A percentile compares a stretch with the other conserved stretches of the same genome.
Evolutionary conservation across 2,797 vertebrate species (phyloP).

Genomic region (Phoebastria nigripes): DNA sequence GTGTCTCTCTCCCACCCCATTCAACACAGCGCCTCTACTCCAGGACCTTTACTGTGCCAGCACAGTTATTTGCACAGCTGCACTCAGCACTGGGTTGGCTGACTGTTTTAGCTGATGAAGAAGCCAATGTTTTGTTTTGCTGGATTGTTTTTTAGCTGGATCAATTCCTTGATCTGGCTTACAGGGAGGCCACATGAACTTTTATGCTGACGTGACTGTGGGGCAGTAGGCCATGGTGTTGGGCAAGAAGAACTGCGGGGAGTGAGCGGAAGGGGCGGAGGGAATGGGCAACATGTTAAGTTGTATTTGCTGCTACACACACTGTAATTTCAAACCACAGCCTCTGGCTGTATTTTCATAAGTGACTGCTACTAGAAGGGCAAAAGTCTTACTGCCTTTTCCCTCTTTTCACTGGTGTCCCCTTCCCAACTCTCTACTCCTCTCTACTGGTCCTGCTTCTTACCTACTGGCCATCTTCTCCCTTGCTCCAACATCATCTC

Average conservation of each 20-base stretch:
- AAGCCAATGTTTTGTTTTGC: not conserved
- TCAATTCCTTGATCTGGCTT: not conserved
- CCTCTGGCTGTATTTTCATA: constrained; percentile 11
- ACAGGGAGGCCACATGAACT: not conserved
- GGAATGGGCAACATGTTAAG: not conserved
- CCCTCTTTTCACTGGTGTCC: not conserved
- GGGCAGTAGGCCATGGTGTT: not conserved
- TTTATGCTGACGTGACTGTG: not conserved
- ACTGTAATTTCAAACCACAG: not conserved
- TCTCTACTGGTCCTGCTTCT: not conserved
- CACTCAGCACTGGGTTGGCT: not conserved
- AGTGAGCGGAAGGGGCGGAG: not conserved
- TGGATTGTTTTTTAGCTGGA: not conserved
- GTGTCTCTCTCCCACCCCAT: not conserved
- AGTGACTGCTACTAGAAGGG: not conserved
- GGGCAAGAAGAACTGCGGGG: not conserved
- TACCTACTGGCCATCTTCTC: not conserved
- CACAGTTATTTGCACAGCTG: not conserved
- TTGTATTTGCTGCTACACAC: not conserved
- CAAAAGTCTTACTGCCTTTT: not conserved
- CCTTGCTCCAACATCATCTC: not conserved
- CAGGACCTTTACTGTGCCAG: not conserved
- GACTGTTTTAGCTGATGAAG: not conserved
- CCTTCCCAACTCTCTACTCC: not conserved
- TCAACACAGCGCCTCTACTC: not conserved